These are phyloP conservation scores for Hedya salicella DNA, from an alignment of 2,888 invertebrate genomes.

Conservation along the genomic window DNA sequence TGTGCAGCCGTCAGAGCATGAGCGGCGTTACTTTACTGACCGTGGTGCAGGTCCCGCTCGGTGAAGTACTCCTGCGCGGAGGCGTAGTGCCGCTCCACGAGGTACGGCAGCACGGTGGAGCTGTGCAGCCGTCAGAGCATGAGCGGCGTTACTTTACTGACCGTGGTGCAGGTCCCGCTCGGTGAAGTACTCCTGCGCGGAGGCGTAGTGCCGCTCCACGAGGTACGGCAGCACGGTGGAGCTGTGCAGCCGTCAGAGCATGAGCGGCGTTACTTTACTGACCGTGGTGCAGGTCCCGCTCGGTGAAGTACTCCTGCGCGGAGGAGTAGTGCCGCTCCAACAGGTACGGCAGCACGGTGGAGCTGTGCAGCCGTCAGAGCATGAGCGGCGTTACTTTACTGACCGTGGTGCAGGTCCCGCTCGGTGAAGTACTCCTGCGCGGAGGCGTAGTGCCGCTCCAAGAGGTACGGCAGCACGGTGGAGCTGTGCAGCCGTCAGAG, in stretches of 20 bases:
- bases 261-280: too few species aligned
- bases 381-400: too few species aligned
- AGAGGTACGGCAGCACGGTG: constrained; percentile 80
- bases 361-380: constrained; percentile 85
- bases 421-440: constrained; percentile 91
- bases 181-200: constrained; percentile 90
- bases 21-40: too few species aligned
- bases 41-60: constrained; percentile 88
- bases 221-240: constrained; percentile 97
- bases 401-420: constrained; percentile 86
- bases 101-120: constrained; percentile 55
- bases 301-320: constrained; percentile 90
- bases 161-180: constrained; percentile 88
- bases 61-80: constrained; percentile 90
- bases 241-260: constrained; percentile 82
- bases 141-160: too few species aligned
- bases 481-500: too few species aligned
- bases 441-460: constrained; percentile 92
- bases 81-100: constrained; percentile 93
- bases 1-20: too few species aligned
- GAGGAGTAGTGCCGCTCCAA: constrained; percentile 92
- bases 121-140: too few species aligned
- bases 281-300: constrained; percentile 87
- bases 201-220: constrained; percentile 92
- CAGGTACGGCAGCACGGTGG: constrained; percentile 96